Percentiles rank a stretch among this genome's conserved stretches.
Evolutionary conservation across 2,888 invertebrate species (phyloP).

Genomic region (Drosophila anomalata): DNA sequence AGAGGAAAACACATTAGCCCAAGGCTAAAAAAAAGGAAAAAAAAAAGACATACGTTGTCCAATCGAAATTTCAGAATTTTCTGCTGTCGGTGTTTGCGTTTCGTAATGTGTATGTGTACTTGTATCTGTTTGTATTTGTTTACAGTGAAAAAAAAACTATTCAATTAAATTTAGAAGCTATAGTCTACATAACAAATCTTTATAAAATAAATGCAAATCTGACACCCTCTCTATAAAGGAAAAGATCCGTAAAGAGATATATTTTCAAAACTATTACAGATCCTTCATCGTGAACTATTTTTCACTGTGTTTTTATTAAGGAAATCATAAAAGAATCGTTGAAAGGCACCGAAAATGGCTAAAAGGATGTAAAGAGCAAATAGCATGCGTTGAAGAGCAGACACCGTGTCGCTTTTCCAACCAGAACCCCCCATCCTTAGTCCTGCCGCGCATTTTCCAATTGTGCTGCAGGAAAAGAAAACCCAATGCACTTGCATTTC

Average conservation of each 20-base stretch:
- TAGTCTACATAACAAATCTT: neutral
- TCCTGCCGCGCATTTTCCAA: conserved; percentile 40
- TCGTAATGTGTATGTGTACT: neutral
- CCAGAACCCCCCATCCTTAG: conserved; percentile 7
- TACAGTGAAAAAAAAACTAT: neutral
- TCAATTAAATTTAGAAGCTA: neutral
- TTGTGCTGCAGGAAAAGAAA: conserved; percentile 36
- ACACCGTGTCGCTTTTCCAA: conserved; percentile 59
- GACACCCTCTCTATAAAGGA: neutral
- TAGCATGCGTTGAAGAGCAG: conserved; percentile 45
- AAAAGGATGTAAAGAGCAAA: conserved; percentile 19
- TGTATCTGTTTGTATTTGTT: conserved; percentile 5
- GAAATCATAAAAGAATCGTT: conserved; percentile 51
- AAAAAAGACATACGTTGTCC: conserved; percentile 22
- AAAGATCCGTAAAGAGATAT: neutral
- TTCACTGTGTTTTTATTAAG: conserved; percentile 27
- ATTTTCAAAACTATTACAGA: neutral
- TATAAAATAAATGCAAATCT: neutral
- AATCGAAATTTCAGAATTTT: conserved; percentile 49
- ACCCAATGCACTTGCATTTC: conserved; percentile 41
- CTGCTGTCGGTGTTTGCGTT: conserved; percentile 5
- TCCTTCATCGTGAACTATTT: neutral
- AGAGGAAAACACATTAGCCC: conserved; percentile 47
- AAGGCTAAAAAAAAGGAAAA: conserved; percentile 23
- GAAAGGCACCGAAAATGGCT: conserved; percentile 26